These are phyloP conservation scores for Malthinus seriepunctatus DNA, from an alignment of 2,888 invertebrate species.

Conservation along the genomic window DNA sequence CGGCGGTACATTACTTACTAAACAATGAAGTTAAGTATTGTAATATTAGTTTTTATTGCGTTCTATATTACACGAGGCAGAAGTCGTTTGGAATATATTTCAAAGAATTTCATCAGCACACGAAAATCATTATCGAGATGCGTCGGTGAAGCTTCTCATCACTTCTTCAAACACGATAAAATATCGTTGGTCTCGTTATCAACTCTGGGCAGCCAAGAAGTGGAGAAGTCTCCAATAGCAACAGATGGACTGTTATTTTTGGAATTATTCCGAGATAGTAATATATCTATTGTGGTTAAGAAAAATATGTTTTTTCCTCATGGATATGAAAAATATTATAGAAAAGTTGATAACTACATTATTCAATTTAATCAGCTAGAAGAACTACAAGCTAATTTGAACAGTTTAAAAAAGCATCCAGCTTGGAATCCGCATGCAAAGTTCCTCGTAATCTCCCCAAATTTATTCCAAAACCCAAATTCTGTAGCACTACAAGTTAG, in stretches of 20 bases:
- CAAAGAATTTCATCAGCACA: too few relatives aligned
- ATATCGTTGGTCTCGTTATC: slow-evolving; percentile 24
- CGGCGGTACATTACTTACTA: too few relatives aligned
- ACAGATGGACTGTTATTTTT: slow-evolving; percentile 31
- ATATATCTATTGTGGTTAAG: slow-evolving; percentile 31
- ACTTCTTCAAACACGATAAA: slow-evolving; percentile 20
- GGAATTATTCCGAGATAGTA: slow-evolving; percentile 27
- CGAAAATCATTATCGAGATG: slow-evolving; percentile 31
- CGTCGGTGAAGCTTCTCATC: slow-evolving; percentile 15
- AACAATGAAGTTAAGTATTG: too few relatives aligned
- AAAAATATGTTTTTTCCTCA: slow-evolving; percentile 6
- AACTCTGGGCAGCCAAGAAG: background rate
- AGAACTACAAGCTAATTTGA: slow-evolving; percentile 29
- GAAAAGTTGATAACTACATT: slow-evolving; percentile 33
- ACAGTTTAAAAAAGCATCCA: slow-evolving; percentile 17
- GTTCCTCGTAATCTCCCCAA: slow-evolving; percentile 39
- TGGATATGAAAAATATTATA: slow-evolving; percentile 1
- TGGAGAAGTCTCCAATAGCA: slow-evolving; percentile 9
- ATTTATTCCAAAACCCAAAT: slow-evolving; percentile 27
- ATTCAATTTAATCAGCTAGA: slow-evolving; percentile 27
- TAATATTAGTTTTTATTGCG: too few relatives aligned
- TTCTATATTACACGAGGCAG: too few relatives aligned
- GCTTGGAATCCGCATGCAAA: slow-evolving; percentile 38
- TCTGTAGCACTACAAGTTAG: slow-evolving; percentile 31
- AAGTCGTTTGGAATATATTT: too few relatives aligned